phyloP scores from a whole-genome alignment of 2,113 vertebrate genomes.

The Epinephelus fuscoguttatus region DNA sequence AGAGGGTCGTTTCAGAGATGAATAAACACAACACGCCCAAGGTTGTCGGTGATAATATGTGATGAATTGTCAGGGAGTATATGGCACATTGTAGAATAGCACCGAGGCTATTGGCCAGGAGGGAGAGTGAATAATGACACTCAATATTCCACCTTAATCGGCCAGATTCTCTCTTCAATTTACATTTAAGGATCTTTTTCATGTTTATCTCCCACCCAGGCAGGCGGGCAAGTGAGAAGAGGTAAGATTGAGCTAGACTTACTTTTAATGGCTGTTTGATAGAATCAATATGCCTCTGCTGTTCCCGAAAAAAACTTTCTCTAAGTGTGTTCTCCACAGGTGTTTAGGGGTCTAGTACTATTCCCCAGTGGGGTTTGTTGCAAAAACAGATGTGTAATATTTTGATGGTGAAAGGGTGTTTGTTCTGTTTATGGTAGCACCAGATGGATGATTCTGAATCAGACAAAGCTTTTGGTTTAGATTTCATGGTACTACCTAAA shows the following conservation, averaged over 20 bases:
- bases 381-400: conserved; percentile 10
- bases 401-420: conserved; percentile 20
- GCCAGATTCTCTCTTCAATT: conserved; percentile 55
- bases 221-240: conserved; percentile 33
- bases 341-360: conserved; percentile 20
- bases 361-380: background rate
- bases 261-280: conserved; percentile 50
- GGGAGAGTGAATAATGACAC: conserved; percentile 66
- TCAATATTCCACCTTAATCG: conserved; percentile 63
- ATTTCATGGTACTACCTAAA: background rate
- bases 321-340: conserved; percentile 27
- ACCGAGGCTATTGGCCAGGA: conserved; percentile 56
- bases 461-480: conserved; percentile 8
- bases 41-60: conserved; percentile 69
- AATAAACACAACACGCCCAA: conserved; percentile 74
- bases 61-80: conserved; percentile 55
- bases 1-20: conserved; percentile 67
- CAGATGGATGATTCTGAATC: background rate
- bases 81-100: conserved; percentile 44
- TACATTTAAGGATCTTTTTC: conserved; percentile 62
- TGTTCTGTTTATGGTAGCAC: conserved; percentile 8
- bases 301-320: conserved; percentile 23
- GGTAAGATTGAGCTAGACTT: conserved; percentile 15
- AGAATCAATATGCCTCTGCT: conserved; percentile 46
- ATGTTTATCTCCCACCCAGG: conserved; percentile 59